These are phyloP conservation scores for Tetropium fuscum DNA, from an alignment of 2,888 invertebrate genomes.

Conservation along the genomic window DNA sequence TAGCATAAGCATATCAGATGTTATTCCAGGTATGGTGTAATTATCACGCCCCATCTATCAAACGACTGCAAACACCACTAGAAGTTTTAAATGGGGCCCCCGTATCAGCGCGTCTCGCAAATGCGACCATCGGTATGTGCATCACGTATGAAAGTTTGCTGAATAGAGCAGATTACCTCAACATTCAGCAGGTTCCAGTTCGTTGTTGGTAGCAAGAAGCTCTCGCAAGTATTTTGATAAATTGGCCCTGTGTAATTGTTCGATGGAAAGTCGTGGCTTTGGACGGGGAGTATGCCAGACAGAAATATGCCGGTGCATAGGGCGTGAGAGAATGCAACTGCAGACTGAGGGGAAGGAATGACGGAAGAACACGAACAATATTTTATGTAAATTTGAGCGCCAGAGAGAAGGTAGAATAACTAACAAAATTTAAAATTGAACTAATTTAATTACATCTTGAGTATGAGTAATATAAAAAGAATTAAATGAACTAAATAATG, in stretches of 20 bases:
- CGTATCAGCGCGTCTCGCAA: conserved; percentile 5
- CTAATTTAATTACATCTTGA: too few species aligned
- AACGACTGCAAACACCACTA: not conserved
- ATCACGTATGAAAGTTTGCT: conserved; percentile 20
- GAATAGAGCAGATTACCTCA: conserved; percentile 22
- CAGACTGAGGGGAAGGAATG: too few species aligned
- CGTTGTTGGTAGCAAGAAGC: not conserved
- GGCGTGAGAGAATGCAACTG: too few species aligned
- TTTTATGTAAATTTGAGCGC: too few species aligned
- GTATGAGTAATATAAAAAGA: too few species aligned
- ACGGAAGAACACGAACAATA: too few species aligned
- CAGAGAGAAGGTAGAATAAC: too few species aligned
- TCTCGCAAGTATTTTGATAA: conserved; percentile 5
- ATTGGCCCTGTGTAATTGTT: conserved; percentile 4
- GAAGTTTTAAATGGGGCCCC: conserved; percentile 1
- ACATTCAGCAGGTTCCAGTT: conserved; percentile 1
- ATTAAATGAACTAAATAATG: too few species aligned
- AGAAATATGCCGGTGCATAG: not conserved
- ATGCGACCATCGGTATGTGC: conserved; percentile 11
- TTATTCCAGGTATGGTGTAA: conserved; percentile 23
- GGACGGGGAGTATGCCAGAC: not conserved
- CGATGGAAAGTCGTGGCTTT: not conserved
- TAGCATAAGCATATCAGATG: conserved; percentile 1
- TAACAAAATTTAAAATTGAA: too few species aligned
- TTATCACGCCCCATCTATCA: conserved; percentile 19